Evolutionary conservation across 1,140 invertebrate species (phyloP).

Genomic region (Aethina tumida): DNA sequence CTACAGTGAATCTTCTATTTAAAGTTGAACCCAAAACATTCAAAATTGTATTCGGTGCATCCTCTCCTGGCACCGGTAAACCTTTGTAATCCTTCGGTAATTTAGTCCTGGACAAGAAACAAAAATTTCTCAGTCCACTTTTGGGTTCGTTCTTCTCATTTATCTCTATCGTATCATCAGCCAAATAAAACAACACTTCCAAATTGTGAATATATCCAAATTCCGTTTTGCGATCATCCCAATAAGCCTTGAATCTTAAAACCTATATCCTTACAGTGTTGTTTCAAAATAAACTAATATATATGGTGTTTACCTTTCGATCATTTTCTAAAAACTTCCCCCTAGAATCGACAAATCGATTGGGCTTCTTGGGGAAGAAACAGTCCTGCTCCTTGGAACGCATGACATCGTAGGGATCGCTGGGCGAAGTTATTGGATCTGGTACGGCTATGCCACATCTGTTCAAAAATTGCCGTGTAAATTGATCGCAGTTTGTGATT

Average conservation of each 20-base stretch:
- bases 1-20: slow-evolving; percentile 47
- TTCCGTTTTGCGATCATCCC: slow-evolving; percentile 72
- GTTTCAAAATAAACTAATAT: neutral
- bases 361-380: slow-evolving; percentile 42
- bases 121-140: slow-evolving; percentile 56
- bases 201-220: slow-evolving; percentile 65
- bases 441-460: slow-evolving; percentile 73
- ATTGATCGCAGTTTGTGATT: slow-evolving; percentile 75
- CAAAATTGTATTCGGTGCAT: slow-evolving; percentile 47
- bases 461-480: slow-evolving; percentile 75
- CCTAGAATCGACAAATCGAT: slow-evolving; percentile 41
- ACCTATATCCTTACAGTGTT: slow-evolving; percentile 34
- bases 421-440: slow-evolving; percentile 50
- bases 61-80: slow-evolving; percentile 48
- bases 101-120: slow-evolving; percentile 64
- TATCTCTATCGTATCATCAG: slow-evolving; percentile 84
- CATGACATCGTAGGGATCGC: slow-evolving; percentile 43
- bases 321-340: slow-evolving; percentile 69
- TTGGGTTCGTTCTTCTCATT: slow-evolving; percentile 61
- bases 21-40: slow-evolving; percentile 53
- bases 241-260: slow-evolving; percentile 74
- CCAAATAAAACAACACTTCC: slow-evolving; percentile 72
- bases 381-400: slow-evolving; percentile 30
- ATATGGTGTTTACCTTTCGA: slow-evolving; percentile 44
- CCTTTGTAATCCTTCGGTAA: slow-evolving; percentile 59